Conservation (phyloP, 1,140 invertebrate genomes). For the Drosophila busckii region DNA sequence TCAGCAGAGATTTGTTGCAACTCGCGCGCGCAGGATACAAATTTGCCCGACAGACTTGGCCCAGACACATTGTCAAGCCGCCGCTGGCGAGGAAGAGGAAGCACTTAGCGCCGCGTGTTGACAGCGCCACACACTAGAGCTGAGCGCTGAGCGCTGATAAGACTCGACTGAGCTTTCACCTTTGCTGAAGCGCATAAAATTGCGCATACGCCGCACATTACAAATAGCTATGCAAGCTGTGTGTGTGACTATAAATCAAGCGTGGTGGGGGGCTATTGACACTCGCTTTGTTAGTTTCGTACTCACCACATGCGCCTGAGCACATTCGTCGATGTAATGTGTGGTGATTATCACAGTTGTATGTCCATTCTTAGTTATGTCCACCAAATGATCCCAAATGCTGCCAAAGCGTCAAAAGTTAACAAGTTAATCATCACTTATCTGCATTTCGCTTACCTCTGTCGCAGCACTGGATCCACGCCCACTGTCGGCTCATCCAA, state of each 20-base stretch:
- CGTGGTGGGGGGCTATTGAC: conserved; percentile 58
- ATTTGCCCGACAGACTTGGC: conserved; percentile 39
- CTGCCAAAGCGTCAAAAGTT: conserved; percentile 78
- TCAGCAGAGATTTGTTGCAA: conserved; percentile 66
- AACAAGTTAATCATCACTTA: conserved; percentile 43
- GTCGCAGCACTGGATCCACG: conserved; percentile 94
- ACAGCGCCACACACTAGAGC: conserved; percentile 58
- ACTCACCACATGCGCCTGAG: conserved; percentile 90
- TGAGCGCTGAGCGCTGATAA: conserved; percentile 60
- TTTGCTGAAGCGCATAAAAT: conserved; percentile 53
- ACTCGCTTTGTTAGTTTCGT: conserved; percentile 24
- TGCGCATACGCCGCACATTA: conserved; percentile 68
- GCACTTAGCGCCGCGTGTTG: conserved; percentile 70
- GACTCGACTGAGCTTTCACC: conserved; percentile 64
- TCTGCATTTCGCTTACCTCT: conserved; percentile 81
- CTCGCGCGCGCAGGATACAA: conserved; percentile 59
- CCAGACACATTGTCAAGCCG: background rate
- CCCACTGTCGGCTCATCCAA: conserved; percentile 97
- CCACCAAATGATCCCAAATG: conserved; percentile 96
- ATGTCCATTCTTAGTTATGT: conserved; percentile 90
- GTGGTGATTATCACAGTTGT: conserved; percentile 98
- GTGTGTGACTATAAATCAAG: conserved; percentile 67
- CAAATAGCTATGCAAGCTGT: conserved; percentile 54
- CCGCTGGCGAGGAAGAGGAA: conserved; percentile 36
- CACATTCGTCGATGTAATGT: conserved; percentile 98